Percentiles rank a stretch among this genome's conserved stretches.
Evolutionary conservation across 2,797 vertebrate species (phyloP).

Genomic region (Falco columbarius): DNA sequence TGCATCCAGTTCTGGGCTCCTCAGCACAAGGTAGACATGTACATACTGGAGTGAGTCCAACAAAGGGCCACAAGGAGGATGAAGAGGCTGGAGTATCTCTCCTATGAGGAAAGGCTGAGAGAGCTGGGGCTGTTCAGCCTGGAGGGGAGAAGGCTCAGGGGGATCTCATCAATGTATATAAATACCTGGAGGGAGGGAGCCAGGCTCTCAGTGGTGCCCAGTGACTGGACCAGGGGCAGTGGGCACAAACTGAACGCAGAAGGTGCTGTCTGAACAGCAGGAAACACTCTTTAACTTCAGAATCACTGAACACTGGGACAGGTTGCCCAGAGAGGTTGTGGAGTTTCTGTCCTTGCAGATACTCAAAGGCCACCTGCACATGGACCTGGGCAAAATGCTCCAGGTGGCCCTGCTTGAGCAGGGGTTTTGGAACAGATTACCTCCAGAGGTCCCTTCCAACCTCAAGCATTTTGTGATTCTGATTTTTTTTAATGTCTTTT

Average conservation of each 20-base stretch:
- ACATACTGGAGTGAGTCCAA: too few species aligned
- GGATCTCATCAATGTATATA: neutral
- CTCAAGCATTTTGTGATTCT: neutral
- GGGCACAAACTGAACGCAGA: neutral
- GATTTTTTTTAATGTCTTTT: neutral
- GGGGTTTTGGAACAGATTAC: neutral
- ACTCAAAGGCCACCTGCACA: neutral
- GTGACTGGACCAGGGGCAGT: neutral
- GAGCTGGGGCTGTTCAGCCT: neutral
- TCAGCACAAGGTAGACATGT: too few species aligned
- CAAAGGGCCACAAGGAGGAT: too few species aligned
- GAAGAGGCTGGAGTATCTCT: too few species aligned
- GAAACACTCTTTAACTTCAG: neutral
- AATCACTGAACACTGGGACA: too few species aligned
- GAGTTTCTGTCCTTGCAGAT: neutral
- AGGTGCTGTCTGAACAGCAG: neutral
- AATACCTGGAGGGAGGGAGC: too few species aligned
- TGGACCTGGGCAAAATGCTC: accelerated
- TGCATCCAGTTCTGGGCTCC: too few species aligned
- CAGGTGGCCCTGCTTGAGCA: neutral
- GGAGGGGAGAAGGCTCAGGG: neutral
- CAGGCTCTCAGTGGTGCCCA: too few species aligned
- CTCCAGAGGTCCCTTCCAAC: neutral
- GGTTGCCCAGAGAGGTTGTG: neutral
- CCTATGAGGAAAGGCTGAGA: too few species aligned